These are phyloP conservation scores for Octopus bimaculoides DNA, from an alignment of 1,140 invertebrate species.

Conservation along the genomic window DNA sequence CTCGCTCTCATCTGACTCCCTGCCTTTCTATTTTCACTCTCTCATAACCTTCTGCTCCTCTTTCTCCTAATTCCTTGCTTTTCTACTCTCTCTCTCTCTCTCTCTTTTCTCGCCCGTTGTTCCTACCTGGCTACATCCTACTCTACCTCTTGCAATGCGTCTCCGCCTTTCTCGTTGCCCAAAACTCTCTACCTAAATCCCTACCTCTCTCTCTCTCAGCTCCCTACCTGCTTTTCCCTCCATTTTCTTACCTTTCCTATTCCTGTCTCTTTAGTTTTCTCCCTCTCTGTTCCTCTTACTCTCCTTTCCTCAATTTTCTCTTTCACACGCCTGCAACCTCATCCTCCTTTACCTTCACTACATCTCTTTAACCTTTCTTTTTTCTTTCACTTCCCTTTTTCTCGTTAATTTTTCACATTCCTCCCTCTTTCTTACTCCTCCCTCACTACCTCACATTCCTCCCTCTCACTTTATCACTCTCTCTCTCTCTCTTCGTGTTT, in stretches of 20 bases:
- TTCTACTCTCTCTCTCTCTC: conserved; percentile 8
- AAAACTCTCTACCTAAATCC: conserved; percentile 16
- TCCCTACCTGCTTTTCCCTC: background rate
- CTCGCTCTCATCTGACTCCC: background rate
- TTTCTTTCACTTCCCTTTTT: too few relatives aligned
- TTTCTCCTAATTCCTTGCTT: background rate
- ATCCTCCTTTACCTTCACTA: too few relatives aligned
- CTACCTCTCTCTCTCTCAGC: conserved; percentile 11
- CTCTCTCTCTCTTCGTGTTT: too few relatives aligned
- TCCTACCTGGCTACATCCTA: background rate
- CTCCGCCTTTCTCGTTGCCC: conserved; percentile 10
- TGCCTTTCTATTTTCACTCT: background rate
- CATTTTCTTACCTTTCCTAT: background rate
- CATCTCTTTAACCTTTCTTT: too few relatives aligned
- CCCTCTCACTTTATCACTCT: too few relatives aligned
- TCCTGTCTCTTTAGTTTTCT: too few relatives aligned
- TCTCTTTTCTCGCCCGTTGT: background rate
- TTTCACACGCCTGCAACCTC: too few relatives aligned
- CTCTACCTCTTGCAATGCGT: background rate
- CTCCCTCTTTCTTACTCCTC: too few relatives aligned
- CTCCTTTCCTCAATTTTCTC: too few relatives aligned
- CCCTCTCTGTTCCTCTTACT: too few relatives aligned
- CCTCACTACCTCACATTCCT: too few relatives aligned
- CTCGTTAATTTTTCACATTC: too few relatives aligned
- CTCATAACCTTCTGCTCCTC: background rate